Percentiles rank a stretch among this genome's conserved stretches.
Evolutionary conservation across 2,888 invertebrate species (phyloP).

Genomic region (Temnothorax rugatulus): DNA sequence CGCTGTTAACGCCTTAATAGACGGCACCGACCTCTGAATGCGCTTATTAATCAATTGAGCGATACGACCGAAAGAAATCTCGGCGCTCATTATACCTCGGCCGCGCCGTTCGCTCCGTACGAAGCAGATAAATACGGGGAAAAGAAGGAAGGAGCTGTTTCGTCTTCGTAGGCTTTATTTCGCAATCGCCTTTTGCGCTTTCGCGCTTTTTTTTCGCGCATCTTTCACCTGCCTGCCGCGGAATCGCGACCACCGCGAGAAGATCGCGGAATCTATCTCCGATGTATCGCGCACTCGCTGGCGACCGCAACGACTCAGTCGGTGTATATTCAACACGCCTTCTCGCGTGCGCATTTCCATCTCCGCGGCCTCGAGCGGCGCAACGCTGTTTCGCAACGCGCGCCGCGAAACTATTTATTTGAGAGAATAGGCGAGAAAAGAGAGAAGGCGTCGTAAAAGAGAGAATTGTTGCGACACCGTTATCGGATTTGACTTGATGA

Average conservation of each 20-base stretch:
- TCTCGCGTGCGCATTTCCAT: constrained; percentile 42
- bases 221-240: not conserved
- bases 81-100: constrained; percentile 55
- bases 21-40: constrained; percentile 78
- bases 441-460: constrained; percentile 14
- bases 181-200: not conserved
- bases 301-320: constrained; percentile 2
- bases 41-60: constrained; percentile 80
- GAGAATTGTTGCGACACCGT: constrained; percentile 7
- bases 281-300: not conserved
- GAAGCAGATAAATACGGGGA: constrained; percentile 58
- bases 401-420: constrained; percentile 29
- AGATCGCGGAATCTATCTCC: not conserved
- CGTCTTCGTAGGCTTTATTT: not conserved
- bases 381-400: constrained; percentile 28
- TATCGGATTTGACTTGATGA: not conserved
- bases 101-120: constrained; percentile 7
- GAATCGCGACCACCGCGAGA: not conserved
- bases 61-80: constrained; percentile 74
- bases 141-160: not conserved
- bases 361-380: constrained; percentile 29
- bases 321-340: constrained; percentile 4
- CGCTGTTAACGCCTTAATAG: constrained; percentile 68
- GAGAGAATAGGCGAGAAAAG: not conserved
- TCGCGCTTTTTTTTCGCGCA: not conserved